Base-by-base conservation (phyloP, 2,797 vertebrate species). In the Salarias fasciatus region DNA sequence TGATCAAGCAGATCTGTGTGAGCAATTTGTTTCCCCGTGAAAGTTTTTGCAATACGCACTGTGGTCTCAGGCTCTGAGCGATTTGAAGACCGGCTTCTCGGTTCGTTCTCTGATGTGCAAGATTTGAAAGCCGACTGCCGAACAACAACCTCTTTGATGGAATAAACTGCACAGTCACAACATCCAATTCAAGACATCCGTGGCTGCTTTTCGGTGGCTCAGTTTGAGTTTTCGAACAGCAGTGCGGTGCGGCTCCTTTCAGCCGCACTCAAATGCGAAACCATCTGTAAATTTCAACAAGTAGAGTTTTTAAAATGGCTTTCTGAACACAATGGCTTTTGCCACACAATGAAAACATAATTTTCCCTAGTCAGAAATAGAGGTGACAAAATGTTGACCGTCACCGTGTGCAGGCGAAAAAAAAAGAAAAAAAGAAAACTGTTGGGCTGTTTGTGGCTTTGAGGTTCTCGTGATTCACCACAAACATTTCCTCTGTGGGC, bases 81-180 rank as follows among this genome's bases (percentile, higher is more conserved):
- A 8, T 67, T 68, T 66, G 31, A 42, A 40, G 77, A 64, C 4
- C 9, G 33, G 33, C 41, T 14, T 12, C 15, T 57, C 13, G 11
- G 45, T 48, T 33, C 11, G 9, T 37, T 28, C 38, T 60, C 50
- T 64, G 44, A 55, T 51, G 30, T 54, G 44, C 40, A 28, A 33
- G n/a, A 53, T 70, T 47, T 38, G 31, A 30, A 14, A 31, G 9
- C 12, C 48, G 9, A 8, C 52, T 54, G 38, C 24, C 37, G 31
- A 73, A 65, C 44, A 58, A 41, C 29, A 29, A 8, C 11, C 11
- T 13, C 41, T 54, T 67, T 53, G 31, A 61, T 55, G 30, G 1
- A 9, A 55, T 40, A 58, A 62, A 56, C 46, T 42, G 11, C 35
- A 10, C 15, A 38, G 12, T 52, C 37, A 65, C 31, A 31, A 54